Evolutionary conservation across 2,888 invertebrate species (phyloP), one percentile per base, ranked within the genome.

Genomic region (Polyploca ridens): DNA sequence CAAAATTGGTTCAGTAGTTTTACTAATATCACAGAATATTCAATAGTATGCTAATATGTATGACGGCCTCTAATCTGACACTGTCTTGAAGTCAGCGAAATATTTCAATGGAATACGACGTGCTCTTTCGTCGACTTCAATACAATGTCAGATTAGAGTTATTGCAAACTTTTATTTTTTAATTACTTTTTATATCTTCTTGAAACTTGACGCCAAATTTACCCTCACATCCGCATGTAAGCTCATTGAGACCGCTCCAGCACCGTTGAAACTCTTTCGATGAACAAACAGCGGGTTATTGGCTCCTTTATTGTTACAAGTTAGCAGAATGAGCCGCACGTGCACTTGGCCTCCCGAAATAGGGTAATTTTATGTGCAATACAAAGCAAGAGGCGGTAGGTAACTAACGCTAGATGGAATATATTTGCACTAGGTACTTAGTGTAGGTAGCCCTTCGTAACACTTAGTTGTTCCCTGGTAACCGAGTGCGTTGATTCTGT

Each of bases 241-340:
- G 16, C 8, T 16, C 16, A 16, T 16, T 8, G 44, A 44, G 41
- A 41, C n/a, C 46, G 7, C 49, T 49, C 10, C 10, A 8, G n/a
- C 6, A n/a, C 49, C 54, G 54, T 54, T 54, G 5, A 54, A 54
- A 7, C 54, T 14, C 54, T 54, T 54, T 19, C 10, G 0, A 54
- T 19, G 19, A 19, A 54, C 54, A 19, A 16, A 19, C 16, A 54
- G 54, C 54, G 16, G 54, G 54, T 54, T 54, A 19, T 19, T 54
- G 54, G 19, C 19, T 54, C 19, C 10, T 59, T 63, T 58, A 14
- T 33, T 4, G 44, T 16, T 58, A 54, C 54, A 54, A 54, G 54
- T 54, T 19, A 54, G 54, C 19, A 19, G 54, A 19, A 54, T 7
- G 54, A 19, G 19, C 54, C 19, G 54, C 54, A 54, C 14, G n/a